Evolutionary conservation across 1,140 invertebrate species (phyloP).

Genomic region (Pogonus chalceus): DNA sequence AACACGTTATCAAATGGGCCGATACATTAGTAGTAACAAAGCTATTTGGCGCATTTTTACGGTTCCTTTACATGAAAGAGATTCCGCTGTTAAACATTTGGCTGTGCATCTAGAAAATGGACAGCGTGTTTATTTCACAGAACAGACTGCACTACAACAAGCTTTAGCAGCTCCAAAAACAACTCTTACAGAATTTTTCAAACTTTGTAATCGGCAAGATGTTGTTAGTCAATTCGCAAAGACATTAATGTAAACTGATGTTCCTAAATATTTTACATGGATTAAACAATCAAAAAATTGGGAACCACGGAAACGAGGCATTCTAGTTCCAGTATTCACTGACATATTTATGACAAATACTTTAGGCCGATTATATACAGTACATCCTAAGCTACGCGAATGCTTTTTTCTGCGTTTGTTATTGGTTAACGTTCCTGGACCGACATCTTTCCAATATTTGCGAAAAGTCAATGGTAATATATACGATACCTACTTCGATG

Average conservation of each 20-base stretch:
- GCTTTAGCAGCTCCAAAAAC: conserved; percentile 12
- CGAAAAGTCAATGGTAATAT: conserved; percentile 32
- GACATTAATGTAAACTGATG: conserved; percentile 36
- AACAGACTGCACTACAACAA: conserved; percentile 19
- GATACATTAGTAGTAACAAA: conserved; percentile 38
- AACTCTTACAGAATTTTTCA: conserved; percentile 33
- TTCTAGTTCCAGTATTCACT: conserved; percentile 20
- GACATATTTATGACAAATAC: conserved; percentile 25
- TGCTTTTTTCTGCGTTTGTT: conserved; percentile 35
- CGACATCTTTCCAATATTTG: conserved; percentile 32
- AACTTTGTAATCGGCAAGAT: conserved; percentile 29
- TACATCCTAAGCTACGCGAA: conserved; percentile 31
- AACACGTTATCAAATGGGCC: conserved; percentile 28
- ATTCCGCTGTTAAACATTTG: conserved; percentile 34
- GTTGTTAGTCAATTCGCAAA: too few species aligned
- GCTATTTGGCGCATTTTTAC: conserved; percentile 31
- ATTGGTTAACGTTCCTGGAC: conserved; percentile 31
- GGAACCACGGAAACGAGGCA: conserved; percentile 30
- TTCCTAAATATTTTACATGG: conserved; percentile 36
- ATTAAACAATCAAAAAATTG: conserved; percentile 30
- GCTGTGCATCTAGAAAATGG: conserved; percentile 39
- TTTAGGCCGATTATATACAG: conserved; percentile 33
- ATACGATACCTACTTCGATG: conserved; percentile 31
- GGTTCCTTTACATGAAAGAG: conserved; percentile 35
- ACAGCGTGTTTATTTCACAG: conserved; percentile 33